phyloP scores from a whole-genome alignment of 2,113 vertebrate genomes.

The Toxostoma redivivum region DNA sequence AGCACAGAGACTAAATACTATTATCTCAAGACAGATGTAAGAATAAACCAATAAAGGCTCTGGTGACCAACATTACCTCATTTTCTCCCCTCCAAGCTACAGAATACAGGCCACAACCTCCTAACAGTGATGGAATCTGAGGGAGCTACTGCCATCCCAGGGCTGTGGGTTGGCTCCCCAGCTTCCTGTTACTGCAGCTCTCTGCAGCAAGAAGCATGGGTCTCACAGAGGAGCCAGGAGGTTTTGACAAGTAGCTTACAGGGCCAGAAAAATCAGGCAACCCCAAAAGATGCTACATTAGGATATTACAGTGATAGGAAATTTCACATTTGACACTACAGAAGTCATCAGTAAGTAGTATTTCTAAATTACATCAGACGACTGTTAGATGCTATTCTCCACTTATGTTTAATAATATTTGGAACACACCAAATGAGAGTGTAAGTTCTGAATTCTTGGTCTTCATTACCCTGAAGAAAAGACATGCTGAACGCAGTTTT shows the following conservation, averaged over 20 bases:
- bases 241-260: neutral
- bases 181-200: neutral
- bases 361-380: neutral
- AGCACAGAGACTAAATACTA: neutral
- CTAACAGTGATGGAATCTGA: neutral
- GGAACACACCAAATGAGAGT: neutral
- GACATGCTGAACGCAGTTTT: neutral
- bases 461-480: neutral
- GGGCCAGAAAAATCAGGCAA: neutral
- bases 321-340: neutral
- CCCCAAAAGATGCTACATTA: neutral
- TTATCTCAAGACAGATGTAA: neutral
- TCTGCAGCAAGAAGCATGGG: rapidly evolving
- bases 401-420: neutral
- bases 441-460: neutral
- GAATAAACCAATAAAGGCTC: neutral
- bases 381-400: neutral
- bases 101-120: neutral
- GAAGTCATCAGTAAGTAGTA: neutral
- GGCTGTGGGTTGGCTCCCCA: neutral
- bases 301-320: neutral
- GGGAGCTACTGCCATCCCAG: neutral
- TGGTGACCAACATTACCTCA: neutral
- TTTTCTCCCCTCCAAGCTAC: neutral
- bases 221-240: neutral